These are phyloP conservation scores for Calycopis cecrops DNA, from an alignment of 1,140 invertebrate genomes.

Conservation along the genomic window DNA sequence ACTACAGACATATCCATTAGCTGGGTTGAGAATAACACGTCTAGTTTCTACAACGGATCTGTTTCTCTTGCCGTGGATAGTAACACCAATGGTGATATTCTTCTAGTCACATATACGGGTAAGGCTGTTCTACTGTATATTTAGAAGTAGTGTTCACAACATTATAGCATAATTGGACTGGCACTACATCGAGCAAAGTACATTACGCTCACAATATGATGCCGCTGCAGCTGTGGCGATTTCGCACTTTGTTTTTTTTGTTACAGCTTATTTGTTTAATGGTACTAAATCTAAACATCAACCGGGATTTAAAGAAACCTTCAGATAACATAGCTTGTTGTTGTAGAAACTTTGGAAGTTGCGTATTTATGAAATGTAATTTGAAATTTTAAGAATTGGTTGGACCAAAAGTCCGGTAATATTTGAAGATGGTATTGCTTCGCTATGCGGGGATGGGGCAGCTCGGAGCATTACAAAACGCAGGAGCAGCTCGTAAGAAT, in stretches of 20 bases:
- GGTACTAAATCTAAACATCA: too few species aligned
- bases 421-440: too few species aligned
- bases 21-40: constrained; percentile 53
- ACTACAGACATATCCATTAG: constrained; percentile 54
- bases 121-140: constrained; percentile 16
- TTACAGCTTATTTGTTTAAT: constrained; percentile 5
- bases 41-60: constrained; percentile 53
- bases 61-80: constrained; percentile 47
- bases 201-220: too few species aligned
- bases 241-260: constrained; percentile 25
- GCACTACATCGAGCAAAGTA: too few species aligned
- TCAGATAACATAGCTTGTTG: too few species aligned
- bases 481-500: too few species aligned
- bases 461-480: too few species aligned
- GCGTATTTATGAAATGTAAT: neutral
- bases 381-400: neutral
- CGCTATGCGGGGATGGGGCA: too few species aligned
- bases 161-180: too few species aligned
- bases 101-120: constrained; percentile 49
- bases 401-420: too few species aligned
- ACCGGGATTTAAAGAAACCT: too few species aligned
- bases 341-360: neutral
- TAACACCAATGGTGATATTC: constrained; percentile 44
- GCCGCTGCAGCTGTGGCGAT: constrained; percentile 18
- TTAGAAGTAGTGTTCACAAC: too few species aligned